Percentiles rank a stretch among this genome's conserved stretches.
Evolutionary conservation across 2,113 vertebrate species (phyloP).

Genomic region (Macquaria ambigua): DNA sequence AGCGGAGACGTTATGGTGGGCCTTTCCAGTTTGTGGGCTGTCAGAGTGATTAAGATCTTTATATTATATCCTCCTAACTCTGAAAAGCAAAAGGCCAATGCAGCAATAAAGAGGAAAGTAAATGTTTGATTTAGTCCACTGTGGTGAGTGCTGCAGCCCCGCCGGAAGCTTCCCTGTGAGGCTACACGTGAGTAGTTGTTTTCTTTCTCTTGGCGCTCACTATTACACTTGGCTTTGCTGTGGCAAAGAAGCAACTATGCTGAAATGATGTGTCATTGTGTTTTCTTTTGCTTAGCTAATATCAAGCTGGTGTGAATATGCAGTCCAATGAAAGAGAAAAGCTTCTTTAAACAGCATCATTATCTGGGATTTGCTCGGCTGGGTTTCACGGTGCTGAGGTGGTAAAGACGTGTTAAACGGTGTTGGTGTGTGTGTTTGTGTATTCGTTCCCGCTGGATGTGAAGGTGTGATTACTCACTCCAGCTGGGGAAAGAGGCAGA

Average conservation of each 20-base stretch:
- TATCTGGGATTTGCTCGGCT: constrained; percentile 17
- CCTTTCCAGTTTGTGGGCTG: constrained; percentile 24
- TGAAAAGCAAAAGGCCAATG: constrained; percentile 21
- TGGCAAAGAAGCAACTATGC: not conserved
- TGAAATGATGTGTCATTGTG: not conserved
- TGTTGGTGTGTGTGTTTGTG: constrained; percentile 12
- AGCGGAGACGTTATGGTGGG: not conserved
- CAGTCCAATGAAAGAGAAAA: not conserved
- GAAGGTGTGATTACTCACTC: constrained; percentile 62
- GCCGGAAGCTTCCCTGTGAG: not conserved
- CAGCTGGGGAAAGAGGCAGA: constrained; percentile 44
- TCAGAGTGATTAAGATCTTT: constrained; percentile 44
- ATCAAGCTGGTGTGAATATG: not conserved
- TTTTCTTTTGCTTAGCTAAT: not conserved
- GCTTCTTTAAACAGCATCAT: constrained; percentile 27
- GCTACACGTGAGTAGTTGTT: not conserved
- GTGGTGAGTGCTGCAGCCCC: not conserved
- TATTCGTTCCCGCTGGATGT: constrained; percentile 22
- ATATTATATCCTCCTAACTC: not conserved
- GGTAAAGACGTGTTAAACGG: constrained; percentile 36
- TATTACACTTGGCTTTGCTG: not conserved
- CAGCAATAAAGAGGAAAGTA: constrained; percentile 29
- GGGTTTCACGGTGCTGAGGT: constrained; percentile 27
- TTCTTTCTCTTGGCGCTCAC: accelerated
- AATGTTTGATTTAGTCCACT: constrained; percentile 24